Percentiles rank a stretch among this genome's conserved stretches.
Conservation (phyloP, 2,113 vertebrate genomes). For the Prochilodus magdalenae region DNA sequence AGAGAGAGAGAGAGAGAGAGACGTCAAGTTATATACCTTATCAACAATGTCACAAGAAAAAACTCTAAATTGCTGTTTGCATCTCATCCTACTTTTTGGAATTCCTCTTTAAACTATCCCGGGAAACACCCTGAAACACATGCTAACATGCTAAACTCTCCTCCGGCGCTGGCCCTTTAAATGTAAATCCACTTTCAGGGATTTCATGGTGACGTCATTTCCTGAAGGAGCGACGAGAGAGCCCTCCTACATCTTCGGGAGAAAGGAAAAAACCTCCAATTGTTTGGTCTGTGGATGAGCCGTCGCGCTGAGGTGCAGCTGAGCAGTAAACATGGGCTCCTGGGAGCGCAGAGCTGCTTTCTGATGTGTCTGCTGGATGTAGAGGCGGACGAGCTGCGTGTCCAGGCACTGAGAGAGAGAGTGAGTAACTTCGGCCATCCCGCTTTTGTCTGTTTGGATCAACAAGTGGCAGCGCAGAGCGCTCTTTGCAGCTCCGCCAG, state of each 20-base stretch:
- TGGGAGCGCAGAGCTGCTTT: constrained; percentile 12
- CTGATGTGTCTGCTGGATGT: constrained; percentile 21
- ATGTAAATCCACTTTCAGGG: constrained; percentile 67
- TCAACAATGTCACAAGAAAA: too few species aligned
- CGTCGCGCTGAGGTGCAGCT: not conserved
- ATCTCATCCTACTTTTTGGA: too few species aligned
- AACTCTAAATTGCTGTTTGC: too few species aligned
- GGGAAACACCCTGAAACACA: too few species aligned
- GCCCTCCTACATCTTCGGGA: constrained; percentile 70
- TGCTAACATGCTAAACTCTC: not conserved
- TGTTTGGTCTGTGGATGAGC: constrained; percentile 2
- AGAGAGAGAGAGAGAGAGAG: too few species aligned
- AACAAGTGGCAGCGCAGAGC: constrained; percentile 63
- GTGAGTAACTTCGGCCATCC: not conserved
- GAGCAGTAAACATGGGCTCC: constrained; percentile 14
- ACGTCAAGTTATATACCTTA: too few species aligned
- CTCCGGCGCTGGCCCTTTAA: constrained; percentile 72
- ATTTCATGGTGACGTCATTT: constrained; percentile 74
- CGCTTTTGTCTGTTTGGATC: constrained; percentile 14
- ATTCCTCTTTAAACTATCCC: too few species aligned
- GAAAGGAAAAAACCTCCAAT: constrained; percentile 48
- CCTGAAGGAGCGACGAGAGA: constrained; percentile 63
- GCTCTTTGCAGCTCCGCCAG: too few species aligned
- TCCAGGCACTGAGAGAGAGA: constrained; percentile 44
- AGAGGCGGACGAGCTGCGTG: constrained; percentile 59